phyloP scores from a whole-genome alignment of 2,888 invertebrate species.

The Drosophila sordidula region DNA sequence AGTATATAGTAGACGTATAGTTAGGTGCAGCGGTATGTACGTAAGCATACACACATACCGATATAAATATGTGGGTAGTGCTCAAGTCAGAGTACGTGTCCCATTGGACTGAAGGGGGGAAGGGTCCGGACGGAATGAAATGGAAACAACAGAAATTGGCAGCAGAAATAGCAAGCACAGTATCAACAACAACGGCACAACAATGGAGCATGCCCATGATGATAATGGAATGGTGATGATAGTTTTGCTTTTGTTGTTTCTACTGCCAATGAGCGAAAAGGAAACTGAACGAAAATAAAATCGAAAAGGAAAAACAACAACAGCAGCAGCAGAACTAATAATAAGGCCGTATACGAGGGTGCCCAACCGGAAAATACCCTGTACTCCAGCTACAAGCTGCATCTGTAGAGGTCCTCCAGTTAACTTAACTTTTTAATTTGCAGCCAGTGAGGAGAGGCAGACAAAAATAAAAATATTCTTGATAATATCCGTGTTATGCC shows the following conservation, averaged over 20 bases:
- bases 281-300: constrained; percentile 69
- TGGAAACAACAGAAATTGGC: constrained; percentile 51
- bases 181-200: constrained; percentile 21
- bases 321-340: constrained; percentile 2
- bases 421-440: too few species aligned
- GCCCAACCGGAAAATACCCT: background rate
- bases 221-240: constrained; percentile 70
- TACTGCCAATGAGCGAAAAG: constrained; percentile 55
- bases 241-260: constrained; percentile 40
- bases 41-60: background rate
- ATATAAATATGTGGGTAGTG: background rate
- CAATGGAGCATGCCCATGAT: constrained; percentile 60
- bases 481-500: too few species aligned
- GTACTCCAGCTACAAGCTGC: background rate
- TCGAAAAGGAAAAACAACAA: constrained; percentile 31
- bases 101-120: constrained; percentile 1
- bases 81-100: constrained; percentile 34
- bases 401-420: too few species aligned
- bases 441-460: too few species aligned
- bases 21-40: background rate
- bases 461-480: too few species aligned
- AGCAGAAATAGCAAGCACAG: constrained; percentile 22
- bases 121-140: constrained; percentile 16
- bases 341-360: background rate
- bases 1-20: constrained; percentile 12